phyloP scores from a whole-genome alignment of 2,888 invertebrate species.

The Melanostoma scalare region DNA sequence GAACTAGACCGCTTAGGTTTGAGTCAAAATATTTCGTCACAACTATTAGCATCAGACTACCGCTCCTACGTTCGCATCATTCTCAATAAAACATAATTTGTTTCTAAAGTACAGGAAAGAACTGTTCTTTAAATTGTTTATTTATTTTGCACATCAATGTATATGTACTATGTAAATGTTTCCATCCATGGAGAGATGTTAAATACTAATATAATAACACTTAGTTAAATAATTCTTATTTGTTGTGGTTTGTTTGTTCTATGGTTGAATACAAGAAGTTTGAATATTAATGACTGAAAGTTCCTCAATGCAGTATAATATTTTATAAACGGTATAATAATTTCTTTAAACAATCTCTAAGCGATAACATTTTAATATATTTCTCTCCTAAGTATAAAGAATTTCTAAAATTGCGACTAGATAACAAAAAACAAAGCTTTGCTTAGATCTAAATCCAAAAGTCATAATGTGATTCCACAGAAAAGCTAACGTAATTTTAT shows the following conservation, averaged over 20 bases:
- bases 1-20: conserved; percentile 36
- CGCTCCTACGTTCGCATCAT: conserved; percentile 55
- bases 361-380: conserved; percentile 55
- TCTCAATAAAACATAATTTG: conserved; percentile 37
- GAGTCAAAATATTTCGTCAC: conserved; percentile 33
- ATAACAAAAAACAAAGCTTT: conserved; percentile 38
- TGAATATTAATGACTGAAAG: conserved; percentile 29
- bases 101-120: neutral
- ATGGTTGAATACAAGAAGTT: conserved; percentile 11
- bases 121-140: conserved; percentile 11
- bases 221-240: conserved; percentile 43
- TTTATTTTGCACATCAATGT: conserved; percentile 53
- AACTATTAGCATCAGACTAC: conserved; percentile 57
- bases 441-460: conserved; percentile 15
- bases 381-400: conserved; percentile 24
- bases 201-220: conserved; percentile 52
- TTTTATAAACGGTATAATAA: conserved; percentile 16
- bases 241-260: conserved; percentile 34
- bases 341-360: conserved; percentile 52
- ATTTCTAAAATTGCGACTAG: conserved; percentile 61
- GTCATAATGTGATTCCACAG: conserved; percentile 10
- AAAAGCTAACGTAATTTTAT: conserved; percentile 29
- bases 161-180: neutral
- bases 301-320: conserved; percentile 22
- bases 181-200: conserved; percentile 27